phyloP scores from a whole-genome alignment of 2,888 invertebrate species.

The Omphaloscelis lunosa region DNA sequence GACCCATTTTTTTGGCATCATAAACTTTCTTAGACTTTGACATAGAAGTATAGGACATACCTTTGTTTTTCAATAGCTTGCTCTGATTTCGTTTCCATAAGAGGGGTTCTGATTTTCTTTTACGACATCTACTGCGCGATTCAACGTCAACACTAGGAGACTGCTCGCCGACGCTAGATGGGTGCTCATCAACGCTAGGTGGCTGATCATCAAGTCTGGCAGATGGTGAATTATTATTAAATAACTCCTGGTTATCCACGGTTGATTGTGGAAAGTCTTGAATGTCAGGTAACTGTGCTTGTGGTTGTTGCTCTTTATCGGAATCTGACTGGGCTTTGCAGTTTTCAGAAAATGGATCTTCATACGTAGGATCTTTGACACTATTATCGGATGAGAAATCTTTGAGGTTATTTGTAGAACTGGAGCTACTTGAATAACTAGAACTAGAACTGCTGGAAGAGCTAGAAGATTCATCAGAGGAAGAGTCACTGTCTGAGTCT shows the following conservation, averaged over 20 bases:
- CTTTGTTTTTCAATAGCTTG: constrained; percentile 14
- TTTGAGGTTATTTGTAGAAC: constrained; percentile 10
- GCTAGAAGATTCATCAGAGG: constrained; percentile 12
- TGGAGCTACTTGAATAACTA: constrained; percentile 23
- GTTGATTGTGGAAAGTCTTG: constrained; percentile 21
- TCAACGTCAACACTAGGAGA: constrained; percentile 15
- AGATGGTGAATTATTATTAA: constrained; percentile 29
- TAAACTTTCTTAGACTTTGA: constrained; percentile 13
- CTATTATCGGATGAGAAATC: constrained; percentile 43
- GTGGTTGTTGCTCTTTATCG: constrained; percentile 40
- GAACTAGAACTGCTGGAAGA: constrained; percentile 25
- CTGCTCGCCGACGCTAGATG: constrained; percentile 18
- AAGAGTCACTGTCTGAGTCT: constrained; percentile 30
- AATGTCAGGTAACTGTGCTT: constrained; percentile 30
- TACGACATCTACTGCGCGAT: constrained; percentile 13
- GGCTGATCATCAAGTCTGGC: constrained; percentile 24
- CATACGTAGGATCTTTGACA: constrained; percentile 21
- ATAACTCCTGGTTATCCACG: constrained; percentile 32
- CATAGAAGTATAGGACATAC: constrained; percentile 12
- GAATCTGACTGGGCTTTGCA: constrained; percentile 7
- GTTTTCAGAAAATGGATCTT: not conserved
- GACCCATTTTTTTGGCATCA: constrained; percentile 14
- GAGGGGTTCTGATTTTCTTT: constrained; percentile 19
- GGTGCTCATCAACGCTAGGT: constrained; percentile 15
- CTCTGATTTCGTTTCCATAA: constrained; percentile 16